Percentiles rank a stretch among this genome's conserved stretches.
Conservation (phyloP, 1,140 invertebrate genomes). For the Rhyzopertha dominica region DNA sequence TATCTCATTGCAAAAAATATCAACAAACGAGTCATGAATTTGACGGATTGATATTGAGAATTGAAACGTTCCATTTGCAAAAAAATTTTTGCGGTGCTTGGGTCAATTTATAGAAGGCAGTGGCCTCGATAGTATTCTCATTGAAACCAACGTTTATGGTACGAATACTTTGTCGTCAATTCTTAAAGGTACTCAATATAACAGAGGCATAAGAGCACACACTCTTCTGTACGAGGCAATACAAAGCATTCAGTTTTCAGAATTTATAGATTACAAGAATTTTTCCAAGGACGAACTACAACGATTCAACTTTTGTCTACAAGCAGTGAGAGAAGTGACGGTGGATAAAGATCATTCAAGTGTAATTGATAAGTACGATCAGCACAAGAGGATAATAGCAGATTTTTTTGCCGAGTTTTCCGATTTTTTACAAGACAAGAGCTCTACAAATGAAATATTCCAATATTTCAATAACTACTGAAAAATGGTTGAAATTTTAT, state of each 20-base stretch:
- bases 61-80: conserved; percentile 22
- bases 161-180: conserved; percentile 16
- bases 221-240: conserved; percentile 22
- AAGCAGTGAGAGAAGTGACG: conserved; percentile 16
- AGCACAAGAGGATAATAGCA: conserved; percentile 18
- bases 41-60: no score
- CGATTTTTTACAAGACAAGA: conserved; percentile 19
- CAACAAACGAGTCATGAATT: no score
- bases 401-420: conserved; percentile 19
- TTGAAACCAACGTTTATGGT: conserved; percentile 15
- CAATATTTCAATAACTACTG: conserved; percentile 23
- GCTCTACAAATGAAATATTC: conserved; percentile 22
- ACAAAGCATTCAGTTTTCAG: conserved; percentile 18
- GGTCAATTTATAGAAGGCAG: conserved; percentile 22
- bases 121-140: conserved; percentile 18
- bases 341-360: conserved; percentile 21
- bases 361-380: conserved; percentile 16
- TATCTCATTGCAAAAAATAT: no score
- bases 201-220: conserved; percentile 21
- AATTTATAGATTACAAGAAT: conserved; percentile 23
- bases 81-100: conserved; percentile 20
- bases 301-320: conserved; percentile 17
- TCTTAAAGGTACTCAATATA: conserved; percentile 20
- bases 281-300: conserved; percentile 17
- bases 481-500: conserved; percentile 22